Evolutionary conservation across 2,888 invertebrate genomes (phyloP), one percentile per base, ranked within the genome.

Genomic region (Malthinus seriepunctatus): DNA sequence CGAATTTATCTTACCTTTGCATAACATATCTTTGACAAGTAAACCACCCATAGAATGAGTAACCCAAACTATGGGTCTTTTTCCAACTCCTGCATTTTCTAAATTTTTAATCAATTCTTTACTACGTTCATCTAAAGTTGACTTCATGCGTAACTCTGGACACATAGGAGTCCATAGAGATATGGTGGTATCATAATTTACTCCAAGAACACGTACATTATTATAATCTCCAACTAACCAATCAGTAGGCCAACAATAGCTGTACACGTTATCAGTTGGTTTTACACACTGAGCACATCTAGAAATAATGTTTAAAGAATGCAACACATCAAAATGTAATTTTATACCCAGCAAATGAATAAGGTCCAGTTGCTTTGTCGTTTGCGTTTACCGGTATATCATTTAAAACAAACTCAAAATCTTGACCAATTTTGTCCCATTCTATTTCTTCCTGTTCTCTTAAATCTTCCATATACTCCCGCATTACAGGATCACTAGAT

Each of bases 41-140:
- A 97, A 82, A 8, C 96, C 97, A 60, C 97, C 97, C 95, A 97
- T 96, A 1, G 97, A 97, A 81, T 97, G 97, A 1, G 92, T 89
- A 12, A 97, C 84, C 94, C 95, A 97, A 32, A 97, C 84, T 31
- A 95, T 84, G 0, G 95, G 94, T 56, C 90, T 83, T 60, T 84
- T 79, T 0, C 97, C 97, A 8, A 97, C 85, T 49, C 90, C 91
- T 14, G 94, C 89, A 68, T 82, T 82, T 49, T 84, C 73, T 51
- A 97, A 81, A 63, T 88, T 88, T 12, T 84, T 81, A 9, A 88
- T 75, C 51, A 93, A 79, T 57, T 89, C 86, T 32, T 81, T 77
- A 49, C 91, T 88, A 59, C 91, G 82, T 37, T 86, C 83, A 62
- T 84, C 84, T 64, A 93, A 83, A 42, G 83, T 85, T 50, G 81